These are phyloP conservation scores for Rhombomys opimus DNA, from an alignment of 2,113 vertebrate species.

Conservation along the genomic window DNA sequence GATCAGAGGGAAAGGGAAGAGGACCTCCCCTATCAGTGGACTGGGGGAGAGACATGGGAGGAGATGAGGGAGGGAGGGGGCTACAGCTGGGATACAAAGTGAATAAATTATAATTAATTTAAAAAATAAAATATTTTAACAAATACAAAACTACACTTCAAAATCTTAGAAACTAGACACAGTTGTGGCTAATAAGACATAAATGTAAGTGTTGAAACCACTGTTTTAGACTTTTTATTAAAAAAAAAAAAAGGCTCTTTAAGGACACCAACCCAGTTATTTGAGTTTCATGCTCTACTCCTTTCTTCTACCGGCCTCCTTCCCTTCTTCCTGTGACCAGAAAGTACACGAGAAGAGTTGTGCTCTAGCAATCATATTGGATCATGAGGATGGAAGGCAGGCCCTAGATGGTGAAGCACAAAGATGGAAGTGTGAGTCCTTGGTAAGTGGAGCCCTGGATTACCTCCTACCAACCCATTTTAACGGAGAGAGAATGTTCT, in stretches of 20 bases:
- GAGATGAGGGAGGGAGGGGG: no score
- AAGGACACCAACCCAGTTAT: neutral
- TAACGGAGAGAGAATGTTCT: neutral
- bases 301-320: neutral
- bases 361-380: neutral
- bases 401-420: neutral
- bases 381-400: neutral
- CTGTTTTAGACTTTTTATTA: neutral
- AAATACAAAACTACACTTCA: neutral
- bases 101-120: no score
- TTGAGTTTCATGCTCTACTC: neutral
- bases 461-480: neutral
- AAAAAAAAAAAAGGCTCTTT: neutral
- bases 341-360: neutral
- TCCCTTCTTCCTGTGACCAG: neutral
- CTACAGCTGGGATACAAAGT: no score
- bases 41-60: no score
- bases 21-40: no score
- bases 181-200: neutral
- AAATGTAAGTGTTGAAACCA: neutral
- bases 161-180: slow-evolving; percentile 1
- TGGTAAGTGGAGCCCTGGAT: neutral
- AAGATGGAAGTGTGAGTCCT: neutral
- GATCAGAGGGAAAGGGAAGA: no score
- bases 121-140: no score